A percentile compares a stretch with the other conserved stretches of the same genome.
phyloP scores from a whole-genome alignment of 2,113 vertebrate genomes.

The Apaloderma vittatum region DNA sequence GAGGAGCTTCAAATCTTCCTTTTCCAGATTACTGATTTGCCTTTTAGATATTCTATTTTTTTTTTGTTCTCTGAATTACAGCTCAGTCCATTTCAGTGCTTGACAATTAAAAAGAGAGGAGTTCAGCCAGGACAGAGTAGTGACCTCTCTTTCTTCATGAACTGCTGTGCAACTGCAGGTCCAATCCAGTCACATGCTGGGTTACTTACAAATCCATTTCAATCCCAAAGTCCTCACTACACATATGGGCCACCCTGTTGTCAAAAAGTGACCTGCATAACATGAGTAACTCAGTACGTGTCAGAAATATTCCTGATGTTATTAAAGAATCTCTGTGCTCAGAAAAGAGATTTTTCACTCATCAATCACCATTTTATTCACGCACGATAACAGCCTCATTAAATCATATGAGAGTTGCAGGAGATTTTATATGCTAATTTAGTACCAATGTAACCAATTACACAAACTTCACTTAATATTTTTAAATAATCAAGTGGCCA shows the following conservation, averaged over 20 bases:
- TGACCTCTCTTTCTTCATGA: background rate
- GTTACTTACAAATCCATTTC: slow-evolving; percentile 47
- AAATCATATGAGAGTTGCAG: slow-evolving; percentile 67
- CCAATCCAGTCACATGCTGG: slow-evolving; percentile 29
- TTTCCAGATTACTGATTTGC: background rate
- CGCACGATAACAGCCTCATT: slow-evolving; percentile 64
- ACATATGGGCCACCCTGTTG: slow-evolving; percentile 21
- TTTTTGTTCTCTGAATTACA: background rate
- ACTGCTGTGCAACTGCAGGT: background rate
- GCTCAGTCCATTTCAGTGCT: background rate
- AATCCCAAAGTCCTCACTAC: slow-evolving; percentile 34
- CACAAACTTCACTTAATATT: slow-evolving; percentile 72
- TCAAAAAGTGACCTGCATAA: slow-evolving; percentile 60
- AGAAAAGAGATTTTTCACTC: slow-evolving; percentile 42
- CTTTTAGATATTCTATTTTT: slow-evolving; percentile 31
- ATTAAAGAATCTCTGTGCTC: slow-evolving; percentile 41
- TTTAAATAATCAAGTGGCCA: slow-evolving; percentile 71
- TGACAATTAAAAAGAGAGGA: slow-evolving; percentile 39
- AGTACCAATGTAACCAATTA: slow-evolving; percentile 66
- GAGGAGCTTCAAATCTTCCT: background rate
- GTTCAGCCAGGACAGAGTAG: slow-evolving; percentile 20
- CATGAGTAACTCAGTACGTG: slow-evolving; percentile 46
- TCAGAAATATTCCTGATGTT: slow-evolving; percentile 67
- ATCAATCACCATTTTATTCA: slow-evolving; percentile 68
- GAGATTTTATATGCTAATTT: slow-evolving; percentile 72